Evolutionary conservation across 1,140 invertebrate genomes (phyloP).

Genomic region (Drosophila albomicans): DNA sequence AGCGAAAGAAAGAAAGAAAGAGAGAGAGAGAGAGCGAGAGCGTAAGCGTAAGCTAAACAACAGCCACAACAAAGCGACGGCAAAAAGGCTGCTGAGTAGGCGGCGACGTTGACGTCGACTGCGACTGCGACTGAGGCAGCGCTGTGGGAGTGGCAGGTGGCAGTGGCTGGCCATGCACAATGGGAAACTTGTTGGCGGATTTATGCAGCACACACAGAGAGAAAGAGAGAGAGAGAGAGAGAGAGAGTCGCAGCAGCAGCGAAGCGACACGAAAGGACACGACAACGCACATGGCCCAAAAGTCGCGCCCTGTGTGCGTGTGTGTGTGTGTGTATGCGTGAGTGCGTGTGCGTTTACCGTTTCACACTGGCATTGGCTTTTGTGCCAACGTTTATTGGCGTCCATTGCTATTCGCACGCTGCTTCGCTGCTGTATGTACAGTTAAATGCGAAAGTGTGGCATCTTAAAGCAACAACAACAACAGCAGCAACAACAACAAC

Average conservation of each 20-base stretch:
- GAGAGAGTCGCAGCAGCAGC: constrained; percentile 20
- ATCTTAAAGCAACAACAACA: constrained; percentile 49
- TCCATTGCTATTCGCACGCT: constrained; percentile 67
- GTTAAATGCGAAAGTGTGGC: constrained; percentile 41
- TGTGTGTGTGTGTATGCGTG: constrained; percentile 24
- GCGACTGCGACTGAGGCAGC: not conserved
- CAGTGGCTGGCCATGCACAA: constrained; percentile 66
- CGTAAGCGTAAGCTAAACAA: constrained; percentile 27
- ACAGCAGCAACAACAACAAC: constrained; percentile 11
- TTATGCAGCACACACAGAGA: constrained; percentile 68
- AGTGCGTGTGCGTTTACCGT: constrained; percentile 48
- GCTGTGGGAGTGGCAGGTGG: constrained; percentile 30
- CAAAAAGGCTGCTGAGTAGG: constrained; percentile 38
- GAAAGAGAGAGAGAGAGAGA: not conserved
- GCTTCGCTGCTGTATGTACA: constrained; percentile 57
- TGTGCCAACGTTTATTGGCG: constrained; percentile 63
- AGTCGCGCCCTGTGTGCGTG: constrained; percentile 25
- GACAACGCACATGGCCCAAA: constrained; percentile 63
- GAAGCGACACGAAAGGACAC: constrained; percentile 45
- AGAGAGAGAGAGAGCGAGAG: constrained; percentile 15
- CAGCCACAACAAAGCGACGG: constrained; percentile 56
- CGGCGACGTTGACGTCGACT: not conserved
- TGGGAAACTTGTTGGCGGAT: constrained; percentile 83
- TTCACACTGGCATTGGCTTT: constrained; percentile 48
- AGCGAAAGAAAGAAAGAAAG: constrained; percentile 27